Evolutionary conservation across 2,113 vertebrate genomes (phyloP), one percentile per base, ranked within the genome.

Genomic region (Bos javanicus): DNA sequence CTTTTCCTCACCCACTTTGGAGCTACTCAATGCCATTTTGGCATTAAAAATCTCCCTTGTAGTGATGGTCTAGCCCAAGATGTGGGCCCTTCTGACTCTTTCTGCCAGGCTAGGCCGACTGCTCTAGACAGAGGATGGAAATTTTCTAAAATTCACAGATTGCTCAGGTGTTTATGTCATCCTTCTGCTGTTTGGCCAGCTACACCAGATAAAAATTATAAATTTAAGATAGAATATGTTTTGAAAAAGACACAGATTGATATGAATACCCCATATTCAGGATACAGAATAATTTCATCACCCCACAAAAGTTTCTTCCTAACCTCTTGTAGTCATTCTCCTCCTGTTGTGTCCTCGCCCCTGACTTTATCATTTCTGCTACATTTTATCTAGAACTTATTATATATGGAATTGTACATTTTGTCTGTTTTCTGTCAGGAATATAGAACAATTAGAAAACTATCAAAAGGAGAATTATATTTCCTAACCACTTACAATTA

Each of bases 261-360:
- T 21, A 12, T 28, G 67, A 74, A 1, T 30, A 76, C 23, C 56
- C 21, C 33, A 2, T 30, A 4, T 4, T 25, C 12, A 39, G 12
- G 33, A 74, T 6, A 4, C 4, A 36, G 2, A 56, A 33, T 26
- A 30, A 78, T 90, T 67, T 36, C 52, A 23, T 21, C 28, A 64
- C 10, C 7, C 62, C 21, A 39, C 67, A 26, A 52, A n/a, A 7
- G 5, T 10, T 36, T 57, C 76, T 16, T 74, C 26, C 33, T 52
- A 43, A 36, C 1, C 13, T 81, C 62, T 5, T 25, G 8, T 10
- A 39, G 5, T 26, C 13, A 2, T 19, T 54, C 21, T 91, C 15
- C 46, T 1, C 33, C 54, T 5, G 1, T 67, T 50, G 50, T 26
- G 8, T 33, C 50, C 21, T 46, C 0, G 56, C 10, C 13, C 1